Base-by-base conservation (phyloP, 2,888 invertebrate species). In the Campoplex capitator region DNA sequence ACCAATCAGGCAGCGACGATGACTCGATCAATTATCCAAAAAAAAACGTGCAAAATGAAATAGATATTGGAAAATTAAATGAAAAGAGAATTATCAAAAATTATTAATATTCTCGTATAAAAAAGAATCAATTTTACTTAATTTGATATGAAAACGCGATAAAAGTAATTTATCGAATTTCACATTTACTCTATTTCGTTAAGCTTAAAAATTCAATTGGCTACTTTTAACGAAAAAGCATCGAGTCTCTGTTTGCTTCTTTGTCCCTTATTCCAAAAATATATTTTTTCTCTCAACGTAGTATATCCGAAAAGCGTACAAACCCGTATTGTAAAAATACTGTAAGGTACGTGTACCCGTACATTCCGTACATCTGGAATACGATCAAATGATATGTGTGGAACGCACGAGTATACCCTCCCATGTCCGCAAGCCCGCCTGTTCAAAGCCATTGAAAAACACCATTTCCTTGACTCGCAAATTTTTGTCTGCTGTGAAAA, bases 281-380 rank as follows among this genome's bases (percentile, higher is more conserved):
- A 58, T 58, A 2, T 68, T 68, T 42, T 42, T 38, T 84, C 70
- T 76, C 71, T 65, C 67, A 84, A 35, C 45, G 35, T 67, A 77
- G 35, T 67, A 77, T 77, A 67, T 32, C 23, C 78, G 71, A 28
- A 65, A 58, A 77, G 58, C 56, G 48, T 35, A 48, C 74, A 80
- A 35, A 79, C 79, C 86, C 86, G 83, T 77, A 86, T 83, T 38
- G 71, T 71, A 28, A 67, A 58, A 38, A 48, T 71, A 71, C 62
- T 16, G 51, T 67, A 42, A 54, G 35, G 51, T 51, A 58, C 70
- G 42, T 54, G 76, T 75, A 85, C 77, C 83, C 85, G 80, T 82
- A 83, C 83, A 78, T 74, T 81, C 38, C 62, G 73, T 84, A 87
- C 84, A 88, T 84, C 83, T 84, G 85, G 87, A 84, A 81, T 85